These are phyloP conservation scores for Macroteleia sp. DNA, from an alignment of 2,888 invertebrate species.

Conservation along the genomic window DNA sequence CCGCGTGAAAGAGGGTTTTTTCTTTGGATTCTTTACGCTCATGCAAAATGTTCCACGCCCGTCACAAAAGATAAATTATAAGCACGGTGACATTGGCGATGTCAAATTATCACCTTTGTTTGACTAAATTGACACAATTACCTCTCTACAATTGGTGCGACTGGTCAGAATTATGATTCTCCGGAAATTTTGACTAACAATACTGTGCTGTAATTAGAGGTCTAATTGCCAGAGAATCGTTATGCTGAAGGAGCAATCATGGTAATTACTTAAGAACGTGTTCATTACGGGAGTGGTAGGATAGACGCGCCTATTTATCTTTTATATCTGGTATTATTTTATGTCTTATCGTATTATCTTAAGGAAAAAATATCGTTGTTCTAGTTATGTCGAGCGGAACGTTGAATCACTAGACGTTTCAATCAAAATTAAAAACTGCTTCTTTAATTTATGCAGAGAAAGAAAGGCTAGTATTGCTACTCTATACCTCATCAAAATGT, in stretches of 20 bases:
- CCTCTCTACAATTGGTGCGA: slow-evolving; percentile 15
- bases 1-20: too few relatives aligned
- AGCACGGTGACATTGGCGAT: slow-evolving; percentile 10
- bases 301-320: slow-evolving; percentile 48
- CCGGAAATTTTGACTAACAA: slow-evolving; percentile 60
- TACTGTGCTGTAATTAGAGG: slow-evolving; percentile 75
- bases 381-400: too few relatives aligned
- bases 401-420: too few relatives aligned
- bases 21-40: slow-evolving; percentile 19
- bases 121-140: slow-evolving; percentile 56
- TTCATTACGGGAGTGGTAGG: slow-evolving; percentile 71
- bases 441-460: too few relatives aligned
- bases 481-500: too few relatives aligned
- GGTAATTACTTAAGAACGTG: slow-evolving; percentile 78
- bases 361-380: too few relatives aligned
- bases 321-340: too few relatives aligned
- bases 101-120: slow-evolving; percentile 56
- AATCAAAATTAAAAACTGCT: too few relatives aligned
- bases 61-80: slow-evolving; percentile 33
- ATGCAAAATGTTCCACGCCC: background rate
- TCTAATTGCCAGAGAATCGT: slow-evolving; percentile 77
- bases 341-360: too few relatives aligned
- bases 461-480: too few relatives aligned
- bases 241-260: slow-evolving; percentile 74
- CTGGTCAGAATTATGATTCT: slow-evolving; percentile 40